Percentiles rank a stretch among this genome's conserved stretches.
Conservation (phyloP, 2,113 vertebrate species). For the Cygnus atratus region DNA sequence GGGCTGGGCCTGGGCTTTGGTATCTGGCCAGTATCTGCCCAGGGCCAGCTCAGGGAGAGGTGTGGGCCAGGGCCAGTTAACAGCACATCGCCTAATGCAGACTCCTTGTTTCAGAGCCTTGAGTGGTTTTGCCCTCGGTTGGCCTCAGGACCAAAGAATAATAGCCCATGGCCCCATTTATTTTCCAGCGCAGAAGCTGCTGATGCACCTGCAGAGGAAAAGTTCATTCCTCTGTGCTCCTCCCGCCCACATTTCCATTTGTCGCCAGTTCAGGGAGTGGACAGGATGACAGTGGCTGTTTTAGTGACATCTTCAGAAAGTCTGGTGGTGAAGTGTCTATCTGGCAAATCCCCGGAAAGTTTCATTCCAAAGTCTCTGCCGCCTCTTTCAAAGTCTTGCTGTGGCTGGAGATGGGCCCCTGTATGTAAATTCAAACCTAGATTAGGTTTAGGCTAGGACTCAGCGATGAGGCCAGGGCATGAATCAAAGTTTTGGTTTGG, state of each 20-base stretch:
- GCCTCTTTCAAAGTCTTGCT: neutral
- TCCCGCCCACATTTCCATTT: rapidly evolving
- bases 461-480: neutral
- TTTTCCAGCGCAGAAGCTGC: neutral
- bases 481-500: neutral
- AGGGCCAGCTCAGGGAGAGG: neutral
- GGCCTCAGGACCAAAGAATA: neutral
- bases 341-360: neutral
- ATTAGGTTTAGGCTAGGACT: neutral
- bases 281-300: neutral
- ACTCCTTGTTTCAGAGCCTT: neutral
- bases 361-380: neutral
- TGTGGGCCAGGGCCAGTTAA: neutral
- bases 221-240: neutral
- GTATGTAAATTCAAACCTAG: neutral
- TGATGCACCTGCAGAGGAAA: neutral
- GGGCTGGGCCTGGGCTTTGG: neutral
- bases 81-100: neutral
- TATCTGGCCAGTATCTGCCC: too few species aligned
- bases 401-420: neutral
- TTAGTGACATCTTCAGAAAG: neutral
- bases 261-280: neutral
- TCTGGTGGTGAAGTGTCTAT: neutral
- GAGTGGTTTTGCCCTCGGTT: neutral
- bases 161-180: neutral